Evolutionary conservation across 2,797 vertebrate genomes (phyloP), one percentile per base, ranked within the genome.

Genomic region (Myotis daubentonii): DNA sequence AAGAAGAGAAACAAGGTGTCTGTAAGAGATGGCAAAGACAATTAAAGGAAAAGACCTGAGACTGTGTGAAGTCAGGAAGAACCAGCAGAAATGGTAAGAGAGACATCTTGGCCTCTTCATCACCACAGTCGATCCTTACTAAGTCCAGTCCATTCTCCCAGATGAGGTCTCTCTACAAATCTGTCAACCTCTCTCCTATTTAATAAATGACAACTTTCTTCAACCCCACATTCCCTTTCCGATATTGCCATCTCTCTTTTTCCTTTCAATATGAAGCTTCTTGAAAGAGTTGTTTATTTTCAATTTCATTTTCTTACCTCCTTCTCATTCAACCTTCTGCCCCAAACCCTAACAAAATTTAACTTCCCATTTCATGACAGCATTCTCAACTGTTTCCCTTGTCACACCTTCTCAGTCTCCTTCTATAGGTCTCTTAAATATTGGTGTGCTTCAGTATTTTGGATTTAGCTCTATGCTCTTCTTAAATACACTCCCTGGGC

Each of bases 221-320:
- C 49, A 55, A 38, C 25, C 19, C 19, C 60, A 94, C 6, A 71
- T 75, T 72, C n/a, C 17, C 25, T 91, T 92, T 83, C 93, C 87
- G 49, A 93, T 87, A 82, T 4, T 57, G 23, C 17, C n/a, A 62
- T 38, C 8, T 93, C 51, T 80, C 17, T 62, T 55, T 91, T 85
- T 72, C 33, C 55, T 94, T 94, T 83, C n/a, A 94, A 36, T 41
- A 92, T 23, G 66, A 92, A 94, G 81, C 62, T 80, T 87, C 51
- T 81, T 51, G 65, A 38, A 72, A 93, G 44, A 65, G 5, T 28
- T 88, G 25, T 70, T 70, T 57, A 20, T 85, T 89, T 83, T 82
- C 57, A 71, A 80, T n/a, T 88, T 95, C 55, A 83, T 80, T 94
- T 95, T 68, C 44, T 44, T 23, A 84, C 36, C 22, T 84, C 30